Evolutionary conservation across 2,113 vertebrate species (phyloP).

Genomic region (Chaenogobius annularis): DNA sequence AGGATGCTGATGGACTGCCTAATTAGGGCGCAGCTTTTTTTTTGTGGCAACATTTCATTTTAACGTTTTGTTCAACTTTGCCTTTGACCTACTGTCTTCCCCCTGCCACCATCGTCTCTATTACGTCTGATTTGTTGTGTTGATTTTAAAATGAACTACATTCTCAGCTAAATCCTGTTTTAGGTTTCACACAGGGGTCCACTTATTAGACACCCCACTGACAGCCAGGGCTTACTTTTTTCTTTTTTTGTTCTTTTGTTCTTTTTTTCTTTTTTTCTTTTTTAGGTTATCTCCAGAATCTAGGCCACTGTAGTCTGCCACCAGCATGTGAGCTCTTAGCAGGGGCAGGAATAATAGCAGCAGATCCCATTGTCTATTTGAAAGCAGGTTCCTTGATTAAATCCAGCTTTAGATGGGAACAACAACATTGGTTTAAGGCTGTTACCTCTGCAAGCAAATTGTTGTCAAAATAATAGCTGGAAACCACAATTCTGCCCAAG

Average conservation of each 20-base stretch:
- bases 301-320: conserved; percentile 12
- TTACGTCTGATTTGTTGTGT: conserved; percentile 12
- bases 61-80: no score
- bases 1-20: no score
- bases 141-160: background rate
- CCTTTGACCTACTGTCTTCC: conserved; percentile 5
- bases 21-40: no score
- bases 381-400: conserved; percentile 30
- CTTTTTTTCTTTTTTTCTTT: background rate
- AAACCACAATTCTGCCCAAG: conserved; percentile 1
- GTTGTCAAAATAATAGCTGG: conserved; percentile 13
- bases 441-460: conserved; percentile 8
- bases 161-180: background rate
- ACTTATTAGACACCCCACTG: conserved; percentile 1
- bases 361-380: conserved; percentile 28
- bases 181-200: no score
- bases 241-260: no score
- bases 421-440: conserved; percentile 9
- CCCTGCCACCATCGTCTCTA: conserved; percentile 14
- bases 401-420: conserved; percentile 22
- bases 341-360: conserved; percentile 1
- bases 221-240: conserved; percentile 17
- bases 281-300: conserved; percentile 15
- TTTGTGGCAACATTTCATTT: no score
- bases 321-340: background rate